Conservation (phyloP, 23 tunicate genomes). For the Trididemnum clinides region DNA sequence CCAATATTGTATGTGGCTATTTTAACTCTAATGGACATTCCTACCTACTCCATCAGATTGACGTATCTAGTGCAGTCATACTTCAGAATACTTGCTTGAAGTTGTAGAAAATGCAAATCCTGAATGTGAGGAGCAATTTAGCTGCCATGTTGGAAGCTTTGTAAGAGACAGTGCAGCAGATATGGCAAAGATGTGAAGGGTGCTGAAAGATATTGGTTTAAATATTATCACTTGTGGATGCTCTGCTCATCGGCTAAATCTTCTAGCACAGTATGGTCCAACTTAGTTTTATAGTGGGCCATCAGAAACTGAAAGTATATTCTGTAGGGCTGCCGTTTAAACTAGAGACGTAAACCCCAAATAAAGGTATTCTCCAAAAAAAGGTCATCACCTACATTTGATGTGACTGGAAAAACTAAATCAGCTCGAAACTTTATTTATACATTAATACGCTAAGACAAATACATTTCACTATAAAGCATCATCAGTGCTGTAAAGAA, state of each 20-base stretch:
- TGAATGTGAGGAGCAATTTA: background rate
- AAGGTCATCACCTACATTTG: too few relatives aligned
- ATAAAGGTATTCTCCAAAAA: too few relatives aligned
- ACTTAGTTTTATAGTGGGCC: too few relatives aligned
- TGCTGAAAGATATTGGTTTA: background rate
- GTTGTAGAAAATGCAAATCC: background rate
- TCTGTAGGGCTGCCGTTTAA: too few relatives aligned
- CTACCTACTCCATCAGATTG: background rate
- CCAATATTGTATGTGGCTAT: background rate
- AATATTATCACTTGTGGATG: constrained; percentile 9
- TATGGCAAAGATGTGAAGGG: constrained; percentile 14
- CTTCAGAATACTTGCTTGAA: constrained; percentile 2
- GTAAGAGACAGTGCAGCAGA: constrained; percentile 11
- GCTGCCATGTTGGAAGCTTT: constrained; percentile 4
- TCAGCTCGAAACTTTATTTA: too few relatives aligned
- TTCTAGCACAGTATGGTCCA: constrained; percentile 4
- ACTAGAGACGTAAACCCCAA: too few relatives aligned
- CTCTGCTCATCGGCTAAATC: background rate
- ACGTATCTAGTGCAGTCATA: constrained; percentile 1
- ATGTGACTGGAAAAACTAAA: too few relatives aligned
- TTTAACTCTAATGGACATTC: background rate
- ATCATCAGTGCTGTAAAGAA: too few relatives aligned
- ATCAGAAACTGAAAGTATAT: too few relatives aligned
- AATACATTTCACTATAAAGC: too few relatives aligned
- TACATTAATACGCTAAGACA: too few relatives aligned